These are phyloP conservation scores for Aplochiton taeniatus DNA, from an alignment of 2,797 vertebrate species.

Conservation along the genomic window DNA sequence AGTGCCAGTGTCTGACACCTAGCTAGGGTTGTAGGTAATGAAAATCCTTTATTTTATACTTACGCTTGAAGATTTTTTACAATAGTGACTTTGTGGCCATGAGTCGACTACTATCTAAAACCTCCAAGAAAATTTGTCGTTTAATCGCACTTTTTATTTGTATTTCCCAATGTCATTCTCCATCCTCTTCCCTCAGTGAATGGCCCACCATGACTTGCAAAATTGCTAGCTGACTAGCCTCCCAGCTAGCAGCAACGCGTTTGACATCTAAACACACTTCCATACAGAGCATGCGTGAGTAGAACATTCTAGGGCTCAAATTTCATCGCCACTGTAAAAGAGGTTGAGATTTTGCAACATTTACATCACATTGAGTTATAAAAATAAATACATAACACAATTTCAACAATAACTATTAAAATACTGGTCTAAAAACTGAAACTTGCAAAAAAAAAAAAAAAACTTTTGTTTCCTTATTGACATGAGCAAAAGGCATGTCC, in stretches of 20 bases:
- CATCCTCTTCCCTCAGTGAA: conserved; percentile 67
- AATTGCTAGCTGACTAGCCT: conserved; percentile 79
- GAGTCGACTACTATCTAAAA: conserved; percentile 26
- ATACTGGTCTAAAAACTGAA: too few relatives aligned
- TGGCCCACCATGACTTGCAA: conserved; percentile 88
- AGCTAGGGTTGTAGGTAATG: conserved; percentile 11
- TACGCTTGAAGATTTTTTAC: conserved; percentile 59
- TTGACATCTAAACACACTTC: conserved; percentile 74
- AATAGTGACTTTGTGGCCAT: conserved; percentile 46
- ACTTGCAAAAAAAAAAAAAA: too few relatives aligned
- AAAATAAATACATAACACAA: too few relatives aligned
- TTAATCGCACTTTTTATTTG: conserved; percentile 46
- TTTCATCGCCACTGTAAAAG: conserved; percentile 60
- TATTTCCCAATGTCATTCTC: conserved; percentile 46
- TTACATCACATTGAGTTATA: not conserved
- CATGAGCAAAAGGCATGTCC: too few relatives aligned
- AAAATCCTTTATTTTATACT: conserved; percentile 65
- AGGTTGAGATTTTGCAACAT: conserved; percentile 18
- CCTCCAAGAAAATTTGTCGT: conserved; percentile 23
- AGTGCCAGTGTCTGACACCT: conserved; percentile 25
- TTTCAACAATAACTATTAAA: too few relatives aligned
- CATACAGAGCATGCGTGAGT: conserved; percentile 75
- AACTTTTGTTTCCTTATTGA: too few relatives aligned
- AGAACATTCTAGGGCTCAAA: conserved; percentile 79
- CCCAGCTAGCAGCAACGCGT: conserved; percentile 60